These are phyloP conservation scores for Bombyx mandarina DNA, from an alignment of 1,140 invertebrate species.

Conservation along the genomic window DNA sequence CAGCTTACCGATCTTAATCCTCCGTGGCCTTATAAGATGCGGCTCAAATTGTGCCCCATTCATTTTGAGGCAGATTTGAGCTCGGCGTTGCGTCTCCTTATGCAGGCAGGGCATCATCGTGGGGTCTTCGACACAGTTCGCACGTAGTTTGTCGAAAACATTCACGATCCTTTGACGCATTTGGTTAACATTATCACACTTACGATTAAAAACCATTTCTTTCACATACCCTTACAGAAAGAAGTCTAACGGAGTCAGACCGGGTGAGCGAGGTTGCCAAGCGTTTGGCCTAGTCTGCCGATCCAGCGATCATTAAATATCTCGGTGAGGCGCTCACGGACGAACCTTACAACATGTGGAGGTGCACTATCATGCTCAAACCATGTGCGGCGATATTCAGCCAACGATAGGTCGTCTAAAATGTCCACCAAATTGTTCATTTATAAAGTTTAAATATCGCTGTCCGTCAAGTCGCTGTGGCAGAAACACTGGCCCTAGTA, in stretches of 20 bases:
- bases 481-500: no score
- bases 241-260: background rate
- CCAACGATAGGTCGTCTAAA: constrained; percentile 1
- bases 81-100: constrained; percentile 6
- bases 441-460: constrained; percentile 2
- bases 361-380: background rate
- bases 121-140: constrained; percentile 4
- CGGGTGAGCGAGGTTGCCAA: no score
- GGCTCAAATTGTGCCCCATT: constrained; percentile 9
- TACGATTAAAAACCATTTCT: constrained; percentile 7
- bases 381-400: background rate
- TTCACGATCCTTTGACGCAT: constrained; percentile 2
- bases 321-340: background rate
- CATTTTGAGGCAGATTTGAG: constrained; percentile 5
- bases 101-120: constrained; percentile 7
- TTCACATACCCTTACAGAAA: constrained; percentile 2
- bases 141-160: constrained; percentile 6
- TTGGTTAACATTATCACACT: constrained; percentile 7
- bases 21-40: constrained; percentile 7
- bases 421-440: background rate
- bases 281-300: background rate
- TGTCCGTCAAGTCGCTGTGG: background rate
- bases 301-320: constrained; percentile 1
- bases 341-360: background rate
- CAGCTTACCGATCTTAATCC: constrained; percentile 8